Evolutionary conservation across 2,888 invertebrate species (phyloP).

Genomic region (Mythimna lalbum): DNA sequence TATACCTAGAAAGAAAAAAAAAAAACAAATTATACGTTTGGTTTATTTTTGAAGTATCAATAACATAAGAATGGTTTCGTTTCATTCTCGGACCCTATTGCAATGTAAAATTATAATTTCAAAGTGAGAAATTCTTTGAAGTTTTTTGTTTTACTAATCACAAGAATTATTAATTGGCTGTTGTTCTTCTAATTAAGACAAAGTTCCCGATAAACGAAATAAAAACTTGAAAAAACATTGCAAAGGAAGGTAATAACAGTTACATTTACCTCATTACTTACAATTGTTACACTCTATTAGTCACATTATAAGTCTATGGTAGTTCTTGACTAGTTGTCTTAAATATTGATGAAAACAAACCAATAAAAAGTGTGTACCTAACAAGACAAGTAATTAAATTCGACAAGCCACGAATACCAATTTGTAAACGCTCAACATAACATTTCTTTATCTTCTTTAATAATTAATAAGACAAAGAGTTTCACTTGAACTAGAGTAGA

Average conservation of each 20-base stretch:
- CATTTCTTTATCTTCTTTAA: background rate
- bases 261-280: background rate
- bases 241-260: background rate
- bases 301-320: background rate
- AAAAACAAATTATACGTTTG: background rate
- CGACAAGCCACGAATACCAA: background rate
- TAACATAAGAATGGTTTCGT: background rate
- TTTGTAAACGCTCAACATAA: background rate
- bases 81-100: background rate
- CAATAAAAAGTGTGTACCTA: slow-evolving; percentile 3
- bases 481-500: background rate
- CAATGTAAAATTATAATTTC: background rate
- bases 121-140: background rate
- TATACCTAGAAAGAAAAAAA: slow-evolving; percentile 92
- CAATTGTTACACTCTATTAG: background rate
- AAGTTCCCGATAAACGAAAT: background rate
- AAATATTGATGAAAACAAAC: slow-evolving; percentile 16
- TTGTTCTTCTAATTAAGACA: slow-evolving; percentile 2
- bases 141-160: background rate
- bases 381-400: slow-evolving; percentile 8
- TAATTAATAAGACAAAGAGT: slow-evolving; percentile 3
- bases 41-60: background rate
- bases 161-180: slow-evolving; percentile 22
- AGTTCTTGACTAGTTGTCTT: slow-evolving; percentile 3
- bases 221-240: background rate